Evolutionary conservation across 2,888 invertebrate species (phyloP).

Genomic region (Lycia hirtaria): DNA sequence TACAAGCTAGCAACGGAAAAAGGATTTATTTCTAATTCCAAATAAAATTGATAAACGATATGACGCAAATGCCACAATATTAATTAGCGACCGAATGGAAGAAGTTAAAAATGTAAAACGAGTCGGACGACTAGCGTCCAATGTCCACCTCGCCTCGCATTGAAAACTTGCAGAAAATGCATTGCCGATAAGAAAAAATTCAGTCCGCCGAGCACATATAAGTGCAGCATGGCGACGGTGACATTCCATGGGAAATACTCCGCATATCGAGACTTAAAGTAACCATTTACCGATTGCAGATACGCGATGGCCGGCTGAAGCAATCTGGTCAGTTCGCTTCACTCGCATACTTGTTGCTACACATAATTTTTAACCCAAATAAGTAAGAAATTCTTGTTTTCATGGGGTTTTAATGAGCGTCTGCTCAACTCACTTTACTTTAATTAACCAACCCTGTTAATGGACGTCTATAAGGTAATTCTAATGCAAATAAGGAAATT

Average conservation of each 20-base stretch:
- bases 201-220: conserved; percentile 79
- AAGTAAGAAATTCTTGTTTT: conserved; percentile 75
- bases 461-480: conserved; percentile 19
- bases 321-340: conserved; percentile 82
- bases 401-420: conserved; percentile 65
- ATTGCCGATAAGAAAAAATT: conserved; percentile 84
- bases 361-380: conserved; percentile 83
- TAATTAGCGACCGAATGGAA: conserved; percentile 50
- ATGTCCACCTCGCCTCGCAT: conserved; percentile 65
- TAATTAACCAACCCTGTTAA: conserved; percentile 27
- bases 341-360: conserved; percentile 74
- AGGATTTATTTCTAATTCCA: conserved; percentile 21
- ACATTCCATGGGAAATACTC: conserved; percentile 80
- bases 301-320: conserved; percentile 81
- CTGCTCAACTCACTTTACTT: conserved; percentile 28
- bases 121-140: conserved; percentile 36
- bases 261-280: conserved; percentile 82
- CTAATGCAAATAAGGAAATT: conserved; percentile 19
- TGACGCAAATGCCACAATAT: conserved; percentile 48
- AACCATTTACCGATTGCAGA: conserved; percentile 85
- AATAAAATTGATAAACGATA: conserved; percentile 47
- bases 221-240: conserved; percentile 79
- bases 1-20: conserved; percentile 20
- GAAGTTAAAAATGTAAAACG: conserved; percentile 48
- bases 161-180: conserved; percentile 84